Percentiles rank a stretch among this genome's conserved stretches.
phyloP scores from a whole-genome alignment of 2,113 vertebrate genomes.

The Melanotaenia duboulayi region DNA sequence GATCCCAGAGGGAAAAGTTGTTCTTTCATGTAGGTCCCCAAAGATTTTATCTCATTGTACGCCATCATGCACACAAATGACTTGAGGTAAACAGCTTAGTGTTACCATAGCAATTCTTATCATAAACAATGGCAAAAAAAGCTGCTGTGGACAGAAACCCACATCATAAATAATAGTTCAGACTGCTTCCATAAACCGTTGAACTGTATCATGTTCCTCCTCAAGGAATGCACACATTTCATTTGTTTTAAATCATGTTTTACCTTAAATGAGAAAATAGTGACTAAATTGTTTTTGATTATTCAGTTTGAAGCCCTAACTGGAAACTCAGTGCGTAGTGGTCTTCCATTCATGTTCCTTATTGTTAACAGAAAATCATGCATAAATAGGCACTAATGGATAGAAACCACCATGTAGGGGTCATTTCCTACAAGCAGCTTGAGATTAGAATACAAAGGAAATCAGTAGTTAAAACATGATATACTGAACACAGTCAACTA shows the following conservation, averaged over 20 bases:
- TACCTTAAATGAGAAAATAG: constrained; percentile 47
- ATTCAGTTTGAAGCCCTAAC: constrained; percentile 33
- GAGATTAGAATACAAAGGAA: constrained; percentile 83
- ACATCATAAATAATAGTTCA: constrained; percentile 71
- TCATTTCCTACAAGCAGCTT: constrained; percentile 84
- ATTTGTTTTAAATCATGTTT: constrained; percentile 44
- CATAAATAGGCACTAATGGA: constrained; percentile 81
- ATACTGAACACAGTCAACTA: constrained; percentile 84
- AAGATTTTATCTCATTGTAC: constrained; percentile 82
- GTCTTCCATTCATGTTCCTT: constrained; percentile 26
- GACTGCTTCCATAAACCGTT: constrained; percentile 64
- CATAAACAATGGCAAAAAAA: constrained; percentile 73
- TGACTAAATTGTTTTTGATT: constrained; percentile 46
- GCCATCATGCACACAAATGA: constrained; percentile 83
- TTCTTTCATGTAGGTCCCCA: constrained; percentile 83
- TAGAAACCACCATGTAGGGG: constrained; percentile 78
- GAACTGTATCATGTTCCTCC: constrained; percentile 55
- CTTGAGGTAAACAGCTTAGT: constrained; percentile 82
- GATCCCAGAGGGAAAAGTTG: constrained; percentile 77
- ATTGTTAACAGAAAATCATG: constrained; percentile 70
- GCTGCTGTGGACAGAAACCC: constrained; percentile 65
- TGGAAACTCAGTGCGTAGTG: constrained; percentile 25
- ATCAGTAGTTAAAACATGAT: constrained; percentile 86
- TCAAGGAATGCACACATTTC: constrained; percentile 40
- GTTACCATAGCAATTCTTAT: constrained; percentile 85